Base-by-base conservation (phyloP, 37 sponge, comb jelly and placozoan genomes). In the Corticium candelabrum region DNA sequence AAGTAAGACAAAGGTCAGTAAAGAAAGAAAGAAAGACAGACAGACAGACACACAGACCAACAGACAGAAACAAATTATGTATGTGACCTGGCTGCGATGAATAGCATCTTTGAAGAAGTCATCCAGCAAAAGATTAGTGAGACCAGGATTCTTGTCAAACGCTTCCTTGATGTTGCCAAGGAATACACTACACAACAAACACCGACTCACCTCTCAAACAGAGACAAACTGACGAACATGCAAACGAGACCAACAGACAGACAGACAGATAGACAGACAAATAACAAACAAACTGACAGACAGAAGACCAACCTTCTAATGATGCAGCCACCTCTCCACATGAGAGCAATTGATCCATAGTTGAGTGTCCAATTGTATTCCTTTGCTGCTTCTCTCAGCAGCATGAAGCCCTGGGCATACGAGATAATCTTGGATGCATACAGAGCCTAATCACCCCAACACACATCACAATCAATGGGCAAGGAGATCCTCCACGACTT, bases 241-340 rank as follows among this genome's bases (percentile, higher is more conserved):
- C n/a, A n/a, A n/a, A n/a, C n/a, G n/a, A n/a, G n/a, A n/a, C n/a
- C n/a, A n/a, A n/a, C n/a, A n/a, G n/a, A 76, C 7, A 35, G 32
- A 68, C 5, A 68, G 27, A 67, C 30, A 67, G 40, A 35, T 36
- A 67, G 40, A 29, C 32, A 76, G 40, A 15, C 32, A 31, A 76
- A 67, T 11, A 62, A 11, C 21, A 36, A n/a, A 31, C 30, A 56
- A 76, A 29, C 41, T 2, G 74, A 1, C 34, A n/a, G n/a, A n/a
- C n/a, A n/a, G n/a, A n/a, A n/a, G n/a, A n/a, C n/a, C n/a, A n/a
- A 89, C 90, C 90, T 94, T 40, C 98, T 69, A 72, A 96, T 96
- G 77, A 96, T 96, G 83, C 98, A 96, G 5, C 98, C 98, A 38
- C 98, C 98, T 1, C 98, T 38, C 98, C 98, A 96, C 98, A 96